Evolutionary conservation across 2,888 invertebrate species (phyloP), one percentile per base, ranked within the genome.

Genomic region (Suillia variegata): DNA sequence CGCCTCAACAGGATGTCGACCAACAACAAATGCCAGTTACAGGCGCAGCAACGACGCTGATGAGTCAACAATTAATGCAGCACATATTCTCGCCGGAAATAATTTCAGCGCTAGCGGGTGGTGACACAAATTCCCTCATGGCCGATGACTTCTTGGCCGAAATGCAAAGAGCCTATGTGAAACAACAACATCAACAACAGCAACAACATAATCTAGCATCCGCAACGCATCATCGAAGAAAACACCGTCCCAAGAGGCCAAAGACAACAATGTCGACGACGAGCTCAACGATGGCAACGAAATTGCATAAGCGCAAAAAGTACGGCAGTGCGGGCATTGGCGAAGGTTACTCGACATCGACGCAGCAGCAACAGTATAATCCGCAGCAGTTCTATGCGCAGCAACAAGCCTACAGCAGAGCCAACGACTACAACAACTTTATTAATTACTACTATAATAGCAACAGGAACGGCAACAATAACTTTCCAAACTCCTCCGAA

Each of bases 81-180:
- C 75, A 76, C 57, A 65, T 74, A 24, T 74, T 73, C 38, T 63
- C 66, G 31, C 73, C 74, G 34, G 69, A 68, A 38, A 48, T 73
- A 33, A 61, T 70, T 64, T 58, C 70, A 3, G 68, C 69, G 42
- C 61, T 71, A 26, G 48, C 59, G 24, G 51, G 42, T 18, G n/a
- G 67, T 34, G 69, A 73, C 22, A 63, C 67, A 18, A 77, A 77
- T 54, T 59, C 73, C 1, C 63, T 74, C 48, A 58, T 71, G 5
- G 70, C 76, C 22, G 67, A 67, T 45, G 75, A 77, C 58, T 73
- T 77, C 56, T 64, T 78, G 58, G 70, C 74, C 12, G 77, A 78
- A 20, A 50, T 78, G 53, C 75, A 78, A 49, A 67, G 65, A 13
- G 71, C 74, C 54, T 77, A 76, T 61, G 64, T 24, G 8, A 50